Conservation (phyloP, 2,113 vertebrate genomes). For the Saguinus midas region DNA sequence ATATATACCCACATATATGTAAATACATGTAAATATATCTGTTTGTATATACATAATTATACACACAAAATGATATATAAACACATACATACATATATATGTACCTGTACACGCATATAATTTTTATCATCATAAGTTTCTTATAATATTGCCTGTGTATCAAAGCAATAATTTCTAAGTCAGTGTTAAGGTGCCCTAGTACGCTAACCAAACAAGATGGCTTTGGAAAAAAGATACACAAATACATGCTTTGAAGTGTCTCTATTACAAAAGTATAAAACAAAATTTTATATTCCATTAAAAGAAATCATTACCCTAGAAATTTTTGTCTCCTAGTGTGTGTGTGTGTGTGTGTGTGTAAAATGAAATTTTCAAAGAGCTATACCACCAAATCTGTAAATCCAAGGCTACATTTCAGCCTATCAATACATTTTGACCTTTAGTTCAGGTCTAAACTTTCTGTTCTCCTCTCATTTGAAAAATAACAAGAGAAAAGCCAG, state of each 20-base stretch:
- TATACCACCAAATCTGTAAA: slow-evolving; percentile 55
- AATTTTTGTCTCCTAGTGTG: not conserved
- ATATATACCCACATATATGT: not conserved
- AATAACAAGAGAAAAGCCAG: slow-evolving; percentile 51
- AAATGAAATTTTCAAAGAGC: slow-evolving; percentile 57
- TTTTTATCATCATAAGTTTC: not conserved
- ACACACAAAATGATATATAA: not conserved
- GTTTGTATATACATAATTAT: not conserved
- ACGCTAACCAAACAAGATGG: not conserved
- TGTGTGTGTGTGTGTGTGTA: not conserved
- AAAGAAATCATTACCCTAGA: not conserved
- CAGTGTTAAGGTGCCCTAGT: not conserved
- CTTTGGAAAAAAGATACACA: not conserved
- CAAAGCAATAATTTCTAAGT: not conserved
- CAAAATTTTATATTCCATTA: not conserved
- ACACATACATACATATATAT: not conserved
- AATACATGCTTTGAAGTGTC: not conserved
- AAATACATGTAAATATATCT: not conserved
- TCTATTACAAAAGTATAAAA: slow-evolving; percentile 4
- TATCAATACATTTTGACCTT: slow-evolving; percentile 75
- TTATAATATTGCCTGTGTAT: not conserved
- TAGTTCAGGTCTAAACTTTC: slow-evolving; percentile 68
- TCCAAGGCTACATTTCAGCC: slow-evolving; percentile 32
- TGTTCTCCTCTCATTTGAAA: slow-evolving; percentile 67
- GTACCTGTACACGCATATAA: not conserved